Conservation (phyloP, 1,140 invertebrate genomes). For the Drosophila quadrilineata region DNA sequence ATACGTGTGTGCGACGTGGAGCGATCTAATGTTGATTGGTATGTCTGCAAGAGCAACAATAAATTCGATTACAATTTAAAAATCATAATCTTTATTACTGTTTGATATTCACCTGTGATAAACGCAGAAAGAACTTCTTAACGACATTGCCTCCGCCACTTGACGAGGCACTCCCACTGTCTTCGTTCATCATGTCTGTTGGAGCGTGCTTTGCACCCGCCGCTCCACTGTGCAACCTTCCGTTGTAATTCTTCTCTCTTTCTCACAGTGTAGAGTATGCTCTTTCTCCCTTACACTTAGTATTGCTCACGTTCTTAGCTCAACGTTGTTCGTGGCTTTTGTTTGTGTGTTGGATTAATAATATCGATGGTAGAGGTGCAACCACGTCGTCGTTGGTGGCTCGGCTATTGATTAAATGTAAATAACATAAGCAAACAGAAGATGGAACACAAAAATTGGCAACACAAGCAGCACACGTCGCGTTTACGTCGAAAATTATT, state of each 20-base stretch:
- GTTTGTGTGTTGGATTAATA: not conserved
- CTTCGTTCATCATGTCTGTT: slow-evolving; percentile 74
- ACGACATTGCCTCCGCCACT: slow-evolving; percentile 58
- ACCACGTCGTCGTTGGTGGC: not conserved
- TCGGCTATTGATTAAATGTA: slow-evolving; percentile 17
- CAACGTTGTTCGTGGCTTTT: slow-evolving; percentile 1
- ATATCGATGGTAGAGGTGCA: not conserved
- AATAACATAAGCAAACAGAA: slow-evolving; percentile 25
- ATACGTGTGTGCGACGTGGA: slow-evolving; percentile 85
- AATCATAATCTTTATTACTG: slow-evolving; percentile 1
- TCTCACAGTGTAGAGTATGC: no score
- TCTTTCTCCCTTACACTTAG: no score
- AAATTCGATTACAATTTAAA: not conserved
- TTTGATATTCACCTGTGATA: slow-evolving; percentile 65
- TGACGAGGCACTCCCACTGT: slow-evolving; percentile 54
- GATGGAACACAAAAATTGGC: no score
- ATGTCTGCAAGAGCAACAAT: slow-evolving; percentile 78
- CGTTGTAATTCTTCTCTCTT: slow-evolving; percentile 2
- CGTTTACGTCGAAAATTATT: slow-evolving; percentile 51
- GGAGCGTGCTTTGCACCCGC: slow-evolving; percentile 18
- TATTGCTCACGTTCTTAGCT: no score
- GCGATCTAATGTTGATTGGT: slow-evolving; percentile 85
- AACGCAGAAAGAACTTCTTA: slow-evolving; percentile 70
- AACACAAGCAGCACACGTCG: slow-evolving; percentile 25
- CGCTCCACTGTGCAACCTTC: not conserved